phyloP scores from a whole-genome alignment of 2,888 invertebrate genomes.

The Micropterix aruncella region DNA sequence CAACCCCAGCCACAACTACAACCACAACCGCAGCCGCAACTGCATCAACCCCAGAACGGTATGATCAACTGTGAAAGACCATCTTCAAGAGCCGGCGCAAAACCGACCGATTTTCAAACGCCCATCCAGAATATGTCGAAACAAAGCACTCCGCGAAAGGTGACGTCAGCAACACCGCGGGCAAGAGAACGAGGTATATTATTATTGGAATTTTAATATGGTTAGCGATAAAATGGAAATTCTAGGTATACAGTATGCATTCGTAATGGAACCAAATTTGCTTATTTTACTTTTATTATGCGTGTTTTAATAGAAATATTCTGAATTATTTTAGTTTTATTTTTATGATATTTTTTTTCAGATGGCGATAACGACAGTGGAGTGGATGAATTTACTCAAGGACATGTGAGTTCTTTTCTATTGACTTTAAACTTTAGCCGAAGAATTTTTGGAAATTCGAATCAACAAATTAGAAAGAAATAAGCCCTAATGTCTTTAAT shows the following conservation, averaged over 20 bases:
- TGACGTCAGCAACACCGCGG: slow-evolving; percentile 29
- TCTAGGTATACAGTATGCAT: not conserved
- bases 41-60: slow-evolving; percentile 1
- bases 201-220: slow-evolving; percentile 2
- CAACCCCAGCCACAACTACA: not conserved
- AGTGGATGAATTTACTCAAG: slow-evolving; percentile 68
- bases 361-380: slow-evolving; percentile 77
- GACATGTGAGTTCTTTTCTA: slow-evolving; percentile 46
- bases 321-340: slow-evolving; percentile 4
- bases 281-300: not conserved
- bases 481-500: too few relatives aligned
- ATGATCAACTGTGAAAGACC: slow-evolving; percentile 8
- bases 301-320: not conserved
- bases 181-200: slow-evolving; percentile 33
- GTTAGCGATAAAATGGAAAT: not conserved
- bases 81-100: slow-evolving; percentile 17
- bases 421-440: too few relatives aligned
- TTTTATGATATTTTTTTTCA: slow-evolving; percentile 28
- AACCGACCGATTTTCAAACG: slow-evolving; percentile 28
- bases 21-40: slow-evolving; percentile 1
- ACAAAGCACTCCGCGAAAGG: slow-evolving; percentile 30
- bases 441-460: too few relatives aligned
- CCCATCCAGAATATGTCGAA: slow-evolving; percentile 21
- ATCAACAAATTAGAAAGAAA: too few relatives aligned
- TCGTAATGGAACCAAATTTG: not conserved